Evolutionary conservation across 1,140 invertebrate species (phyloP).

Genomic region (Eulimnadia texana): DNA sequence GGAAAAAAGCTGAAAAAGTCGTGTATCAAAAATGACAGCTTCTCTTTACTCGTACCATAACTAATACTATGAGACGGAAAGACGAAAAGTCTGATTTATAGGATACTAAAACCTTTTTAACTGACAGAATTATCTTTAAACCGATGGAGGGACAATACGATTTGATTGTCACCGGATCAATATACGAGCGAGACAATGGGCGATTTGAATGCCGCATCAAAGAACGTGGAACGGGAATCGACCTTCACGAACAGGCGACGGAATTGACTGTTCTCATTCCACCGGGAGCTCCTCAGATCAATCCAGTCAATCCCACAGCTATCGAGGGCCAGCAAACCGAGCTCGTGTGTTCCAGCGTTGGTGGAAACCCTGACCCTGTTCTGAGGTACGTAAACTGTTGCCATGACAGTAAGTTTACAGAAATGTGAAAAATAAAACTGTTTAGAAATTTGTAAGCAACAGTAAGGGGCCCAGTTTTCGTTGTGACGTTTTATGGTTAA

Average conservation of each 20-base stretch:
- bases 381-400: slow-evolving; percentile 42
- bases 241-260: slow-evolving; percentile 66
- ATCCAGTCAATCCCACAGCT: slow-evolving; percentile 48
- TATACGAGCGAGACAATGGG: slow-evolving; percentile 78
- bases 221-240: slow-evolving; percentile 60
- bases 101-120: slow-evolving; percentile 23
- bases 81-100: no score
- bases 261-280: slow-evolving; percentile 68
- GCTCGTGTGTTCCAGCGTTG: slow-evolving; percentile 62
- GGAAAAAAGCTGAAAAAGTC: no score
- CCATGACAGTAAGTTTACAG: no score
- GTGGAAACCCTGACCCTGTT: slow-evolving; percentile 73
- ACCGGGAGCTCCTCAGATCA: slow-evolving; percentile 59
- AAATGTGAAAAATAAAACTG: background rate
- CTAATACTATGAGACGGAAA: no score
- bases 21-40: no score
- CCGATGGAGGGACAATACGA: slow-evolving; percentile 71
- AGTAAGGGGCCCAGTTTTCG: no score
- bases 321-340: slow-evolving; percentile 53
- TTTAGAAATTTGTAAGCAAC: background rate
- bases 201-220: slow-evolving; percentile 80
- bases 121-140: slow-evolving; percentile 50
- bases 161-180: slow-evolving; percentile 68
- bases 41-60: no score
- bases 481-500: no score